Conservation (phyloP, 2,113 vertebrate species). For the Oreamnos americanus region DNA sequence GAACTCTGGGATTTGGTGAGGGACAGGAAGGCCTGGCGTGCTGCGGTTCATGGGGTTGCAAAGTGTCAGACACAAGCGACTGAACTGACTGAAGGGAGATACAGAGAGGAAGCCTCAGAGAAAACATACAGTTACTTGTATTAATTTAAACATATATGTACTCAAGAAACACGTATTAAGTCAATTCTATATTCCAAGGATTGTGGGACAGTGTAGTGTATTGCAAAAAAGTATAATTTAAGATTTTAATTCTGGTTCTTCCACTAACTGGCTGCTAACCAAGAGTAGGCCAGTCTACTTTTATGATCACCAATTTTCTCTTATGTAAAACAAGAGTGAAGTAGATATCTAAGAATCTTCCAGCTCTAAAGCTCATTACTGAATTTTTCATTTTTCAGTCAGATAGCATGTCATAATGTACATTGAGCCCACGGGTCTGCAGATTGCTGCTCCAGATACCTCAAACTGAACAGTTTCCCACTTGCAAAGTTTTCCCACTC, state of each 20-base stretch:
- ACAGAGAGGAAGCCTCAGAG: background rate
- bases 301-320: background rate
- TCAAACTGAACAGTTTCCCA: background rate
- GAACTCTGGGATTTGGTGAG: no score
- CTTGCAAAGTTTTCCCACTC: background rate
- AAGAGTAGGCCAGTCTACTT: background rate
- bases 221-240: background rate
- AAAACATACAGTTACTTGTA: background rate
- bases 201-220: background rate
- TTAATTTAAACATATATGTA: background rate
- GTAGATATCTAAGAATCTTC: background rate
- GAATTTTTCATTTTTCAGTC: slow-evolving; percentile 22
- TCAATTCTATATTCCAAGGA: background rate
- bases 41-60: no score
- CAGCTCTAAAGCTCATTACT: background rate
- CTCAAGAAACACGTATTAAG: background rate
- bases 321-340: slow-evolving; percentile 38
- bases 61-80: fast-evolving
- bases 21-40: no score
- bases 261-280: background rate
- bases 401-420: background rate
- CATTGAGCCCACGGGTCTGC: background rate
- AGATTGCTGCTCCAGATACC: background rate
- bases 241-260: background rate
- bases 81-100: background rate